phyloP scores from a whole-genome alignment of 2,113 vertebrate species.

The Vidua chalybeata region DNA sequence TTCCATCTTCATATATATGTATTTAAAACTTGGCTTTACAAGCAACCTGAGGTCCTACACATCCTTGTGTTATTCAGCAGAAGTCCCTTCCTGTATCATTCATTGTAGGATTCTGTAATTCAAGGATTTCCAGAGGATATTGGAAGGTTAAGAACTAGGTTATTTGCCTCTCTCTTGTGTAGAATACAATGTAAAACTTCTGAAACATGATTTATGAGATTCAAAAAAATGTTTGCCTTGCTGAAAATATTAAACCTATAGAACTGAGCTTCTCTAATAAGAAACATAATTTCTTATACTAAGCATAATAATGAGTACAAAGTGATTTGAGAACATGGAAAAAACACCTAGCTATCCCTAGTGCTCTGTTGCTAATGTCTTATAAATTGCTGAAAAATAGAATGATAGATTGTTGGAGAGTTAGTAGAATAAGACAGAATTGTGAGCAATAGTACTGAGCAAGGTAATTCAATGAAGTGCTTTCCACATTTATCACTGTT shows the following conservation, averaged over 20 bases:
- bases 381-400: not conserved
- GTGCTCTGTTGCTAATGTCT: not conserved
- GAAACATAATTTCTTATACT: not conserved
- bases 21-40: not conserved
- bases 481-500: slow-evolving; percentile 9
- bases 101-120: not conserved
- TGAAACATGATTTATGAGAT: not conserved
- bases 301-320: not conserved
- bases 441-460: not conserved
- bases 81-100: not conserved
- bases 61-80: not conserved
- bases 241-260: not conserved
- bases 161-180: not conserved
- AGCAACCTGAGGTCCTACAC: not conserved
- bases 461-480: not conserved
- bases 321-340: not conserved
- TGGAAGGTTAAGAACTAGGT: not conserved
- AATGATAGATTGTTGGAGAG: not conserved
- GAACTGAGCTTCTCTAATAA: not conserved
- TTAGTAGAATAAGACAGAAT: not conserved
- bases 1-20: not conserved
- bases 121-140: not conserved
- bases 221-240: not conserved
- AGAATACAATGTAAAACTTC: not conserved
- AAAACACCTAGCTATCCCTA: not conserved